A percentile compares a stretch with the other conserved stretches of the same genome.
Conservation (phyloP, 2,113 vertebrate species). For the Calidris pygmaea region DNA sequence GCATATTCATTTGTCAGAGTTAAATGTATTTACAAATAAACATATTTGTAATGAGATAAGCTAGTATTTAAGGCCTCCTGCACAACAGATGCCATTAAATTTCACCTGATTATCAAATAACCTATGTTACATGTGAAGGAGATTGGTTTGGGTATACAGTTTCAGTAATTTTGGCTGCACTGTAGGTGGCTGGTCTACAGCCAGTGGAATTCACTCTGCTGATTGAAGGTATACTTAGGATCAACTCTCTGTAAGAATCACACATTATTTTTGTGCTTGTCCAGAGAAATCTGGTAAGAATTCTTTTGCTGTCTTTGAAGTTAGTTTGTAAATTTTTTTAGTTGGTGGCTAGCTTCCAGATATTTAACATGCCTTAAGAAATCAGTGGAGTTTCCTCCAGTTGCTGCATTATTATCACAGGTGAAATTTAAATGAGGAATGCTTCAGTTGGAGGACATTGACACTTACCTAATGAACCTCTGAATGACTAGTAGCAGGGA, state of each 20-base stretch:
- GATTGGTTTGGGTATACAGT: background rate
- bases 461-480: background rate
- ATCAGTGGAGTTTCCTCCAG: background rate
- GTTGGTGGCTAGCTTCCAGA: background rate
- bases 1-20: background rate
- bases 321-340: background rate
- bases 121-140: background rate
- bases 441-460: background rate
- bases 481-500: background rate
- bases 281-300: background rate
- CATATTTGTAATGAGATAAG: background rate
- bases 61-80: background rate
- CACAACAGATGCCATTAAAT: background rate
- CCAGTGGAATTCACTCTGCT: background rate
- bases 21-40: background rate
- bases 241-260: background rate
- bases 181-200: background rate
- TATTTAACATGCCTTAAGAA: background rate
- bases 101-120: background rate
- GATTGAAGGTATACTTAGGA: background rate
- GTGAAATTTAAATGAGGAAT: background rate
- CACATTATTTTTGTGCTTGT: background rate
- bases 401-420: background rate
- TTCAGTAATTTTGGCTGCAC: background rate
- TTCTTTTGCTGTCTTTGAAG: background rate